Evolutionary conservation across 2,113 vertebrate genomes (phyloP).

Genomic region (Tringa solitaria): DNA sequence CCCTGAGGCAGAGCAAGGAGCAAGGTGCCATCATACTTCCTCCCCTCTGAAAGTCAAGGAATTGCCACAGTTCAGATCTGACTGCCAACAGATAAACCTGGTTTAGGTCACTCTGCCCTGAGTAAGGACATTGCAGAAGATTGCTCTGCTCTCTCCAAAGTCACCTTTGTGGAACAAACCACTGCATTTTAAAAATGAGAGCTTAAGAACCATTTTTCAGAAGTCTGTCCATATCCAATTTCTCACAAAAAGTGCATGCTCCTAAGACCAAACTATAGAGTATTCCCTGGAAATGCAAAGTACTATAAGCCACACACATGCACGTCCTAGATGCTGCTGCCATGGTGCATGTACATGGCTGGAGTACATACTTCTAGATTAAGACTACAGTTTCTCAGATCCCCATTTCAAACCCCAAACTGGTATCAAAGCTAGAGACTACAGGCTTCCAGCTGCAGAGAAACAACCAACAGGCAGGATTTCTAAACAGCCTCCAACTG

Average conservation of each 20-base stretch:
- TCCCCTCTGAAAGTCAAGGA: not conserved
- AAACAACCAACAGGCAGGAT: not conserved
- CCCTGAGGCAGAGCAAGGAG: not conserved
- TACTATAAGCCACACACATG: not conserved
- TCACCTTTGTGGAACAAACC: not conserved
- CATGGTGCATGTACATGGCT: accelerated
- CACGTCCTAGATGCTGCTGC: not conserved
- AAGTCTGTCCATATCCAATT: not conserved
- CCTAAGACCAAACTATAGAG: not conserved
- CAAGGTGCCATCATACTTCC: not conserved
- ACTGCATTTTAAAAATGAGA: not conserved
- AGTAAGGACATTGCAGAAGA: not conserved
- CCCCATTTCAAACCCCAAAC: not conserved
- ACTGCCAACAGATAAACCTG: not conserved
- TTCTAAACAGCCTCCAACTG: not conserved
- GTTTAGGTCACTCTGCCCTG: not conserved
- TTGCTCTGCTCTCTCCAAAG: not conserved
- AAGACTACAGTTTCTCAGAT: not conserved
- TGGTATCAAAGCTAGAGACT: not conserved
- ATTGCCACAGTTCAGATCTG: not conserved
- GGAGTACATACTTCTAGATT: not conserved
- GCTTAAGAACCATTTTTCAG: not conserved
- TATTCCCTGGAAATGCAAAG: not conserved
- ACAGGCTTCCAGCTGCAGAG: not conserved
- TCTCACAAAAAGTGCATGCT: not conserved